Evolutionary conservation across 2,113 vertebrate species (phyloP), one percentile per base, ranked within the genome.

Genomic region (Ornithorhynchus anatinus): DNA sequence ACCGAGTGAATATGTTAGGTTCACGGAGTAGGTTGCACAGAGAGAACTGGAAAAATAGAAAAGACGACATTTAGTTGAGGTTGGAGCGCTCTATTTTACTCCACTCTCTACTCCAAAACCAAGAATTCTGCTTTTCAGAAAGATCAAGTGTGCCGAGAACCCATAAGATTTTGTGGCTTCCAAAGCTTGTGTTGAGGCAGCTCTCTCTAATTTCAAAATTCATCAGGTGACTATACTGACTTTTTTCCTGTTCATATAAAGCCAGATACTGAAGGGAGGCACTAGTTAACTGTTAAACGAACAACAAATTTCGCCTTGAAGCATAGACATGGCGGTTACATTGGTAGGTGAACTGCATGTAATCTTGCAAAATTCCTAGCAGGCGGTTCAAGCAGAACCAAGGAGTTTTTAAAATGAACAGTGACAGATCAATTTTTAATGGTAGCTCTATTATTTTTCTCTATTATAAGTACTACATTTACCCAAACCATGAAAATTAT

Each of bases 371-470:
- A 84, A 81, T 88, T 87, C 80, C 83, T 70, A 75, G 53, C 58
- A 17, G 33, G 79, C 75, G 69, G 40, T 51, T 85, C 80, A 82
- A 73, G 75, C 80, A 88, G 75, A 81, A 82, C 83, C 72, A 67
- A 70, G 1, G 4, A 75, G n/a, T n/a, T 81, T 84, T 71, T 53
- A 47, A 81, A 88, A 88, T 77, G 75, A 88, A 77, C 86, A 80
- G 86, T 88, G 83, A 85, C 86, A 81, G 86, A 88, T 88, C 86
- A 84, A 85, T 88, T 88, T 85, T 88, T 80, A 84, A 88, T 85
- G 83, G 83, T 82, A 82, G 75, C 78, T 81, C 80, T 82, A 85
- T 85, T 88, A 85, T 81, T 84, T 82, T 77, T 80, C 60, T 68
- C 60, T 77, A 85, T 85, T 80, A 84, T 65, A 70, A 84, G 75